Conservation (phyloP, 2,888 invertebrate genomes). For the Thereva nobilitata region DNA sequence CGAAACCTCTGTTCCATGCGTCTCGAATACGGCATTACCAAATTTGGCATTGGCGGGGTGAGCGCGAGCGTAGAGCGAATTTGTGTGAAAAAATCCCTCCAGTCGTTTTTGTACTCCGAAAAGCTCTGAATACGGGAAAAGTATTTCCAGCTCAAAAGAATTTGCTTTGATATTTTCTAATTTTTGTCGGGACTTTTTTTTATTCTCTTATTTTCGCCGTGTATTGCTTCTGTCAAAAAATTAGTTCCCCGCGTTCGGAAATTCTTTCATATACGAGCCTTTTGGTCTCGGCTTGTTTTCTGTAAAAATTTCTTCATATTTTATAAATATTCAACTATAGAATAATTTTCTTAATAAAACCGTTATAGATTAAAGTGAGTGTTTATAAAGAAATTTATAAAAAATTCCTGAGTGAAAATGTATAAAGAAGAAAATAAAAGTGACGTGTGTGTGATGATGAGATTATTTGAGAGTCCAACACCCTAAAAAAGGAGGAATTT, state of each 20-base stretch:
- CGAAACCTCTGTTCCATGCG: slow-evolving; percentile 22
- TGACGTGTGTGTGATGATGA: slow-evolving; percentile 36
- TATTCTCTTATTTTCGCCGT: slow-evolving; percentile 13
- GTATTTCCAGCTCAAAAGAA: slow-evolving; percentile 23
- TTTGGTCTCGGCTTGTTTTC: slow-evolving; percentile 10
- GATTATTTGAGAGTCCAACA: slow-evolving; percentile 32
- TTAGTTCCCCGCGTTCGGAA: slow-evolving; percentile 28
- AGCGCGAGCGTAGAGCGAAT: slow-evolving; percentile 19
- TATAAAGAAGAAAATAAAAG: slow-evolving; percentile 34
- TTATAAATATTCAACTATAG: slow-evolving; percentile 13
- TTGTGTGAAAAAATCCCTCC: slow-evolving; percentile 12
- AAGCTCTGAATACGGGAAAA: background rate
- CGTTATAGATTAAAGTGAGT: slow-evolving; percentile 30
- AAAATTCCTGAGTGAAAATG: slow-evolving; percentile 26
- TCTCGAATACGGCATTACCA: slow-evolving; percentile 27
- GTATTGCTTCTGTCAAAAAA: slow-evolving; percentile 17
- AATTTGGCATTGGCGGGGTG: slow-evolving; percentile 19
- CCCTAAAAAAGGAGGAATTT: slow-evolving; percentile 38
- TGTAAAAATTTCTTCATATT: slow-evolving; percentile 24
- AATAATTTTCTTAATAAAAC: slow-evolving; percentile 13
- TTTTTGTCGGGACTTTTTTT: background rate
- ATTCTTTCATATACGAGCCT: slow-evolving; percentile 22
- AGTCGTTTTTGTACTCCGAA: background rate
- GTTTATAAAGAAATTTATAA: slow-evolving; percentile 15
- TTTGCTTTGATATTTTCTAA: background rate